Evolutionary conservation across 1,140 invertebrate genomes (phyloP).

Genomic region (Drosophila elegans): DNA sequence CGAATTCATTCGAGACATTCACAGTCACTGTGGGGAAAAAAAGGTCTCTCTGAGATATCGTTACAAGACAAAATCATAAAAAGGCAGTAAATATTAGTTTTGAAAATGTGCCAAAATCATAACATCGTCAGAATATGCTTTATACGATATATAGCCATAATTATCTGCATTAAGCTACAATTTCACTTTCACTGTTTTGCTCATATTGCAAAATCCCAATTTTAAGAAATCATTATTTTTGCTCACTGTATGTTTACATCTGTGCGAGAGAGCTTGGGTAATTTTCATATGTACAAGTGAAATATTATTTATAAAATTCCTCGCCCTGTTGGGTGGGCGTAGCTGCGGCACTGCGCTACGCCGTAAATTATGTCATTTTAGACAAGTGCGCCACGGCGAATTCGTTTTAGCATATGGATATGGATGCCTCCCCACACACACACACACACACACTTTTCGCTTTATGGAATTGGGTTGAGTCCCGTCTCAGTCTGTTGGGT

Average conservation of each 20-base stretch:
- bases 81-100: no score
- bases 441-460: slow-evolving; percentile 50
- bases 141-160: no score
- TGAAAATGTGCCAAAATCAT: no score
- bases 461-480: slow-evolving; percentile 78
- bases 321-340: slow-evolving; percentile 78
- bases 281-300: slow-evolving; percentile 78
- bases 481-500: slow-evolving; percentile 22
- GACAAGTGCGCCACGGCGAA: slow-evolving; percentile 71
- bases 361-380: slow-evolving; percentile 82
- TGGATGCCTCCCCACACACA: slow-evolving; percentile 10
- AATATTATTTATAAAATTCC: slow-evolving; percentile 83
- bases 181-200: no score
- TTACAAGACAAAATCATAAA: neutral
- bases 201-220: neutral
- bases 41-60: neutral
- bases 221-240: slow-evolving; percentile 15
- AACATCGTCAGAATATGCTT: no score
- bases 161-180: no score
- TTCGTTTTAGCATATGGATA: slow-evolving; percentile 61
- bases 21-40: slow-evolving; percentile 26
- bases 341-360: slow-evolving; percentile 73
- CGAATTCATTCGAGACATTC: slow-evolving; percentile 59
- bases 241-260: slow-evolving; percentile 20
- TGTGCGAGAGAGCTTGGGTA: slow-evolving; percentile 38